phyloP scores from a whole-genome alignment of 2,888 invertebrate genomes.

The Perithous albicinctus region DNA sequence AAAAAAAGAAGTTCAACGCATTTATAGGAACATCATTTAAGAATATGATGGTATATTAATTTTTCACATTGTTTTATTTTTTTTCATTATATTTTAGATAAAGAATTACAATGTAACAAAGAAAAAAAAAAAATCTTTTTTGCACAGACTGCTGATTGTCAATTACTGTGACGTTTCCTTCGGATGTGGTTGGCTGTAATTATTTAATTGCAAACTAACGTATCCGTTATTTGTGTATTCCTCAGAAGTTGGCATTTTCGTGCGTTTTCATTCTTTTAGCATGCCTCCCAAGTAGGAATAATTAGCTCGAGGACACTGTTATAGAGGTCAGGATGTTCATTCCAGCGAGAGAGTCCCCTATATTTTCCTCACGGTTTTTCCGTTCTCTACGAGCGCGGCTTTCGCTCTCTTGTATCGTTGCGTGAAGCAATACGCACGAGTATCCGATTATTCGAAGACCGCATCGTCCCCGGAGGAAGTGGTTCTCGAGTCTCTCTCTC shows the following conservation, averaged over 20 bases:
- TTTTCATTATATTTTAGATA: background rate
- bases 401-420: conserved; percentile 36
- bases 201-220: background rate
- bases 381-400: conserved; percentile 58
- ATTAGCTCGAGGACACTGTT: background rate
- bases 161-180: background rate
- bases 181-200: conserved; percentile 36
- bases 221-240: background rate
- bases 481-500: conserved; percentile 76
- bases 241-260: background rate
- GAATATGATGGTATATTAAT: background rate
- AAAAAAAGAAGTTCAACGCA: background rate
- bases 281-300: background rate
- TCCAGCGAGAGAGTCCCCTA: background rate
- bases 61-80: background rate
- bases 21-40: background rate
- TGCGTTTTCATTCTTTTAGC: conserved; percentile 16
- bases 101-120: background rate
- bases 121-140: background rate
- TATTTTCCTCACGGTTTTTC: conserved; percentile 33
- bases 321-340: conserved; percentile 33
- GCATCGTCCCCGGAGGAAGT: conserved; percentile 79
- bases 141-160: background rate
- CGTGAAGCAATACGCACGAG: conserved; percentile 73
- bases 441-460: conserved; percentile 82